Evolutionary conservation across 2,797 vertebrate genomes (phyloP), one percentile per base, ranked within the genome.

Genomic region (Diceros bicornis): DNA sequence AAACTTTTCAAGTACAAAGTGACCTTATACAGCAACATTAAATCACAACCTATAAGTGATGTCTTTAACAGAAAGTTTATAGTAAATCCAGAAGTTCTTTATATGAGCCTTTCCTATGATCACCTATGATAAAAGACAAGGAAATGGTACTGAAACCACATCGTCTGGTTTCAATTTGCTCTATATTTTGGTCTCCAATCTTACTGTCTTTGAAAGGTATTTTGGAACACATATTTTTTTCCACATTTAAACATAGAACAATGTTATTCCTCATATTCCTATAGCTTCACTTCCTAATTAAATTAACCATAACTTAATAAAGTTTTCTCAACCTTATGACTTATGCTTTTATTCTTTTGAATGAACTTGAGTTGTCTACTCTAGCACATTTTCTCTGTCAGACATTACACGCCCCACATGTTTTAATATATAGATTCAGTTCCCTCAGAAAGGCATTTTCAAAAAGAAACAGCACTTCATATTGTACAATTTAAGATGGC

Each of bases 121-220:
- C 83, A 84, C 13, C 59, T 23, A 4, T 29, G 61, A 97, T 95
- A 97, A 98, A 94, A 98, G 72, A 83, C 61, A 96, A 85, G 37
- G 79, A 97, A 97, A 89, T 81, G 91, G 17, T 37, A 62, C 11
- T 83, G 77, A 95, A 97, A 95, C 96, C 82, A 74, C 52, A 89
- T 37, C 34, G 59, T 81, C 95, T 97, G 74, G 83, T 95, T 97
- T 81, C 25, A 89, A 78, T 97, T 84, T 82, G 11, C 8, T 47
- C 9, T 61, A 14, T 62, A 74, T 41, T 82, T 95, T 96, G 59
- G 41, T 37, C n/a, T 78, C 12, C 25, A 81, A 23, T 68, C 3
- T 79, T 52, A 91, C 27, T 86, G 50, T 93, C 57, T 81, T 87
- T 89, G 79, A 93, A 96, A 95, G 18, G 4, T 89, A 86, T 59